Evolutionary conservation across 2,888 invertebrate genomes (phyloP).

Genomic region (Formica aserva): DNA sequence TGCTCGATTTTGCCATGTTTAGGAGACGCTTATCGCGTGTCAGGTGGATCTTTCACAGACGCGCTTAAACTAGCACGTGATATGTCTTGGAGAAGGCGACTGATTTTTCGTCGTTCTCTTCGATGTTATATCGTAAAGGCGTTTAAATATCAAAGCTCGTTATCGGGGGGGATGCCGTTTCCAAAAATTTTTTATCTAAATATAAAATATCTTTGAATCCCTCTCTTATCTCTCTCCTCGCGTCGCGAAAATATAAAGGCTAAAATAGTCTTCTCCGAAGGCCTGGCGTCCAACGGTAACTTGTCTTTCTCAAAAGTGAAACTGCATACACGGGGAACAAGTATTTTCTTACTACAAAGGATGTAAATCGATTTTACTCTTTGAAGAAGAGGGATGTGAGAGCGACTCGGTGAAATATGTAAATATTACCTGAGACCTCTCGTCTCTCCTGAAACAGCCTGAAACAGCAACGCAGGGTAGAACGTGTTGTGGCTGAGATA

Average conservation of each 20-base stretch:
- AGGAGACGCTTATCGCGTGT: constrained; percentile 30
- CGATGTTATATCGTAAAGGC: background rate
- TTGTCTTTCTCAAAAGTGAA: constrained; percentile 2
- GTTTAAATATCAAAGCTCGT: background rate
- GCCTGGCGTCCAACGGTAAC: background rate
- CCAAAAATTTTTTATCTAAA: background rate
- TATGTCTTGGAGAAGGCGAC: background rate
- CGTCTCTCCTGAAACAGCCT: constrained; percentile 32
- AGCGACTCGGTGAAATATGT: constrained; percentile 46
- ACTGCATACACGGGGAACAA: background rate
- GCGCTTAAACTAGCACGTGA: background rate
- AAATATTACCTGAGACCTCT: constrained; percentile 44
- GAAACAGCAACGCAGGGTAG: constrained; percentile 7
- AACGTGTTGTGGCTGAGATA: constrained; percentile 3
- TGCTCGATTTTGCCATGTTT: constrained; percentile 32
- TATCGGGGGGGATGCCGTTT: background rate
- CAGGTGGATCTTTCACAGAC: background rate
- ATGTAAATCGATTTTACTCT: constrained; percentile 36
- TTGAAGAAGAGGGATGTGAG: background rate
- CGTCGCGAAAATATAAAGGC: background rate
- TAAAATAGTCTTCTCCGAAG: background rate
- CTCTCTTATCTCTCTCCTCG: background rate
- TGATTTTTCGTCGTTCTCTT: background rate
- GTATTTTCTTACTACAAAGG: constrained; percentile 31
- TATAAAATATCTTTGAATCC: background rate